Base-by-base conservation (phyloP, 2,797 vertebrate genomes). In the Hapalemur alaotrensis region DNA sequence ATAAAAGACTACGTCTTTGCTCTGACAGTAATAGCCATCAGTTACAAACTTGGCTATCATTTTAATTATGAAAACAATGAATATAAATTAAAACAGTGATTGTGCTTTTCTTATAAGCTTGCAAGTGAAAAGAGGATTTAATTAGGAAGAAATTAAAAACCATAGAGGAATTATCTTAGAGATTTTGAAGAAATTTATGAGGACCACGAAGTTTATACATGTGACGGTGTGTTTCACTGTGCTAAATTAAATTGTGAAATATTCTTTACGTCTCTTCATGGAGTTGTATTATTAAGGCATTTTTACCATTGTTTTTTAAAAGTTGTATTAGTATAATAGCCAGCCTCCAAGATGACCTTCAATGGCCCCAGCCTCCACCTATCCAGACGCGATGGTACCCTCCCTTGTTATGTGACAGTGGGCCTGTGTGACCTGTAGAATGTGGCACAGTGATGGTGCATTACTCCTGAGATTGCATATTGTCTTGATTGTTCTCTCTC, bases 1-100 rank as follows among this genome's bases (percentile, higher is more conserved):
- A 32, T 59, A 50, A 78, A 75, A 89, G 17, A 70, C 30, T 70
- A 7, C 3, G 23, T 82, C 25, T 92, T 48, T 65, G 13, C 38
- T 78, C 23, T 61, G 35, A 70, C 46, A 54, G 13, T 28, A 89
- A 30, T 43, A 59, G 12, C 18, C 35, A 67, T 82, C 15, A 30
- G 38, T 85, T 69, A 23, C 38, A 63, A 84, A 79, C 20, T 30
- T 2, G 8, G 8, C 43, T 78, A 1, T 35, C 7, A 79, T 41
- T 88, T 89, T 72, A 63, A 38, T 48, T 52, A 15, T 23, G 89
- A 93, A 81, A 75, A 10, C 35, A 85, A 32, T 63, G 90, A 54
- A 28, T 28, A 84, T 72, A 84, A 75, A 90, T 90, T 80, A 63
- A 65, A 85, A 81, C 23, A n/a, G 20, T 32, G 38, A 57, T 48